These are phyloP conservation scores for Julus scanicus DNA, from an alignment of 2,888 invertebrate genomes.

Conservation along the genomic window DNA sequence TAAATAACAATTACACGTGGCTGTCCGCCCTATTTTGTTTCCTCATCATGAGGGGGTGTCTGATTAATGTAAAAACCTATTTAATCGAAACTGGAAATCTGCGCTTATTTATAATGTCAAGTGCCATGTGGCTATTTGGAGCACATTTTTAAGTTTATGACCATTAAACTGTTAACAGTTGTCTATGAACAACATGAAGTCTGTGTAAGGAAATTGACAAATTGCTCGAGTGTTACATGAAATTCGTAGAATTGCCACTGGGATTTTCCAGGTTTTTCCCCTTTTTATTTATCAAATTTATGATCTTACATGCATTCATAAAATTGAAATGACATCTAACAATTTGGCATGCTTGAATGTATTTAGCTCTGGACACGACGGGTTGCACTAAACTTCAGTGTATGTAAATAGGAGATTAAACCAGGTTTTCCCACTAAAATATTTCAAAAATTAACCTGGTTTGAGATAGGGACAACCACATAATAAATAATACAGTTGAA, in stretches of 20 bases:
- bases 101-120: background rate
- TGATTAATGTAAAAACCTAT: slow-evolving; percentile 15
- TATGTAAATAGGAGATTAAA: background rate
- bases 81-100: slow-evolving; percentile 31
- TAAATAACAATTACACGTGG: background rate
- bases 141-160: background rate
- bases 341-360: background rate
- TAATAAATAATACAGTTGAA: no score
- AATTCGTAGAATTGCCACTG: background rate
- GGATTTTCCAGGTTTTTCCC: background rate
- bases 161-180: background rate
- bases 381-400: background rate
- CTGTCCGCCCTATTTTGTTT: slow-evolving; percentile 18
- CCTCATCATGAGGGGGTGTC: background rate
- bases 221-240: background rate
- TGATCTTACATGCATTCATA: background rate
- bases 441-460: no score
- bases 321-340: background rate
- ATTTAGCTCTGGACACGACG: background rate
- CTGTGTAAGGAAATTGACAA: background rate
- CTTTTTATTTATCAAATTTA: background rate
- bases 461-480: no score
- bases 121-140: background rate
- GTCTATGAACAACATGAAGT: background rate
- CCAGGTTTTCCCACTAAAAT: no score